Evolutionary conservation across 2,888 invertebrate species (phyloP), one percentile per base, ranked within the genome.

Genomic region (Ornithoptera alexandrae): DNA sequence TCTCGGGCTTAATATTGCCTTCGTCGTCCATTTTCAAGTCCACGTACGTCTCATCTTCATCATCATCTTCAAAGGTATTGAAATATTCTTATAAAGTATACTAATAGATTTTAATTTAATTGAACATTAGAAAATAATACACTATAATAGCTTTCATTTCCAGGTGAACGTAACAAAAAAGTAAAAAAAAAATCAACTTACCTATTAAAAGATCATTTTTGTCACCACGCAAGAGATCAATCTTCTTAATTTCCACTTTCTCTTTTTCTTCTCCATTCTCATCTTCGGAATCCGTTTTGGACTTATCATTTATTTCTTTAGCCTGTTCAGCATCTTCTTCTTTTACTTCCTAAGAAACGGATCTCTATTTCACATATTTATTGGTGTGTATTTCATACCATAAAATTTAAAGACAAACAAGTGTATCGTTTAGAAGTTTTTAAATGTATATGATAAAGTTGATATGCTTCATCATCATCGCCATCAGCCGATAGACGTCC

Each of bases 161-260:
- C 39, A 39, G 10, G 39, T 15, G 12, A 15, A 15, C 46, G 15
- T 12, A 46, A 15, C 12, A 3, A 46, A 46, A 46, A 10, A 12
- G 1, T 15, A 17, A 15, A 12, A 17, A 12, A 1, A 18, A n/a
- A 30, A 24, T 59, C 59, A n/a, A 70, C 80, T 79, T 75, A 90
- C 93, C 93, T 36, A 90, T 76, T 62, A 92, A 78, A 42, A 90
- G 78, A 81, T 91, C 92, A 72, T 79, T 88, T 72, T 92, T 93
- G 72, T 92, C 90, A 24, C 92, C 92, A 0, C 76, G 82, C 65
- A 90, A 73, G 1, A 91, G 78, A 70, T 92, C 88, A 0, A 90
- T 78, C 71, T 84, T 90, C 76, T 84, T 86, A 65, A 82, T 78
- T 71, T 88, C 85, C 1, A 75, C 74, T 61, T 84, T 83, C 0